Base-by-base conservation (phyloP, 1,140 invertebrate species). In the Asobara japonica region DNA sequence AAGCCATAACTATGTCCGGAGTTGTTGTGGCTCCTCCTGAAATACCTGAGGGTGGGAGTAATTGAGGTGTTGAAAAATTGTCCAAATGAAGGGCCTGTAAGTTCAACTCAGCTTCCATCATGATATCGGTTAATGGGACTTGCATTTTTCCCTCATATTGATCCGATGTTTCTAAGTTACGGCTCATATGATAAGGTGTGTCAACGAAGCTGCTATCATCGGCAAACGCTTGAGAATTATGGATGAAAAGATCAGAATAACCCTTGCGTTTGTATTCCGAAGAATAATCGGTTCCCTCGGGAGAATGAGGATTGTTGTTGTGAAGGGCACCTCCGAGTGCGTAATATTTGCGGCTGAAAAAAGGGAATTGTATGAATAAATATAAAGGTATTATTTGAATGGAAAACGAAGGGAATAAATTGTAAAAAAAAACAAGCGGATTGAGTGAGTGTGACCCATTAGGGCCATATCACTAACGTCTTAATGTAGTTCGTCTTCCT, bases 311-410 rank as follows among this genome's bases (percentile, higher is more conserved):
- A 38, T 45, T 71, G 7, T 5, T 10, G 29, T 48, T 33, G 25
- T 31, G n/a, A 0, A 13, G 7, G 2, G 13, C 2, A 30, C 60
- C 27, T 20, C 61, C 61, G 18, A 25, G 45, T 36, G 69, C 48
- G 30, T 48, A 16, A 62, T 71, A 62, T 22, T 65, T 71, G 38
- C 69, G 41, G 16, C 69, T 70, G 51, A n/a, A n/a, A n/a, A n/a
- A n/a, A n/a, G n/a, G n/a, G n/a, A n/a, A n/a, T n/a, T n/a, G n/a
- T n/a, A n/a, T n/a, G n/a, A n/a, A n/a, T n/a, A n/a, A n/a, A n/a
- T n/a, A n/a, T n/a, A n/a, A n/a, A n/a, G n/a, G n/a, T n/a, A n/a
- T n/a, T n/a, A n/a, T n/a, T n/a, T n/a, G n/a, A n/a, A n/a, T n/a
- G n/a, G n/a, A n/a, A n/a, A n/a, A n/a, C n/a, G n/a, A n/a, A n/a